Percentiles rank a stretch among this genome's conserved stretches.
Conservation (phyloP, 37 sponge, comb jelly and placozoan genomes). For the Ianthella basta region DNA sequence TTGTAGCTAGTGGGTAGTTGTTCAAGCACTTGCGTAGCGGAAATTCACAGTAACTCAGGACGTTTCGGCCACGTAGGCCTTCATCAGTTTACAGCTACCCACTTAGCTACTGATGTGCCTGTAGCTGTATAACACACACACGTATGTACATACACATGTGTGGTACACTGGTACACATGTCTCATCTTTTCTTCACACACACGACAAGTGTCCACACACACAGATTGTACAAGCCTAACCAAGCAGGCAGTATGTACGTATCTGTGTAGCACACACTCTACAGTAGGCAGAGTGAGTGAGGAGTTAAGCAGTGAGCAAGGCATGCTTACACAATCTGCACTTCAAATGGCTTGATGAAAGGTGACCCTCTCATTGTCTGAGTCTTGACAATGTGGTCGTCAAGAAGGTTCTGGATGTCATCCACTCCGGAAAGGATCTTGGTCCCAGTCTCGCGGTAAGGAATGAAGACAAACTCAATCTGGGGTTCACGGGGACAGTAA, state of each 20-base stretch:
- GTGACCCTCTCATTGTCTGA: slow-evolving; percentile 99
- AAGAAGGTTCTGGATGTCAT: slow-evolving; percentile 96
- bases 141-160: slow-evolving; percentile 5
- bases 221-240: neutral
- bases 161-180: neutral
- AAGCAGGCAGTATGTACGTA: too few species aligned
- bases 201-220: too few species aligned
- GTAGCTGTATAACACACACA: neutral
- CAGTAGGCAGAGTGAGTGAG: too few species aligned
- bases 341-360: slow-evolving; percentile 99
- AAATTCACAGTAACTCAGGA: too few species aligned
- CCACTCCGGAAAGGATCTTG: slow-evolving; percentile 93
- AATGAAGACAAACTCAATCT: slow-evolving; percentile 90
- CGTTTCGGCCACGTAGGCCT: too few species aligned
- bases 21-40: too few species aligned
- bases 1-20: too few species aligned
- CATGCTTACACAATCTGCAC: slow-evolving; percentile 81
- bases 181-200: too few species aligned
- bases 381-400: slow-evolving; percentile 99
- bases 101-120: too few species aligned
- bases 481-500: neutral
- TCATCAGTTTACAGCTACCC: too few species aligned
- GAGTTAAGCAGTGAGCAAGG: neutral
- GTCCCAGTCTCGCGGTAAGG: slow-evolving; percentile 97
- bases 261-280: too few species aligned